phyloP scores from a whole-genome alignment of 92 coral and sea anemone genomes.

The Pocillopora meandrina region DNA sequence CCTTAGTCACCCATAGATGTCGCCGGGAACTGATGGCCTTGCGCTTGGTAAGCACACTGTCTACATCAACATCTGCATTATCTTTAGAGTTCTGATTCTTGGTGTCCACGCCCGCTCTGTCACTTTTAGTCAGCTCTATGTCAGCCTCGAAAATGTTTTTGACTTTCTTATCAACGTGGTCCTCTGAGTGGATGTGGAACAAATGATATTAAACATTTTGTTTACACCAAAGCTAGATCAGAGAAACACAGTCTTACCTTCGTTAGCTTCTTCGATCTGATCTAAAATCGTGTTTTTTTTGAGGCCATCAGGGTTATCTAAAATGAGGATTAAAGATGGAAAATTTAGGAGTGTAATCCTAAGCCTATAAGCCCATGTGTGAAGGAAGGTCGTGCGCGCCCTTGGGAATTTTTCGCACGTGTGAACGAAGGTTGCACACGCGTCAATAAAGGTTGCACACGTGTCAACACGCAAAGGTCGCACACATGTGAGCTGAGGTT shows the following conservation, averaged over 20 bases:
- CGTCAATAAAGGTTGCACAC: no score
- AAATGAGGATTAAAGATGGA: slow-evolving; percentile 35
- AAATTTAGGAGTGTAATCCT: no score
- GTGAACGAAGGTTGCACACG: no score
- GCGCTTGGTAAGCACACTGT: slow-evolving; percentile 53
- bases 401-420: no score
- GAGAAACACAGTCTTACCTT: slow-evolving; percentile 42
- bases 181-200: not conserved
- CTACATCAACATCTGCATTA: slow-evolving; percentile 61
- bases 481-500: no score
- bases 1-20: slow-evolving; percentile 61
- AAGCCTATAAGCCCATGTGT: no score
- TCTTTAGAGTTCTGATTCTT: slow-evolving; percentile 37
- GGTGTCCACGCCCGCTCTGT: slow-evolving; percentile 54
- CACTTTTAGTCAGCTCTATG: slow-evolving; percentile 58
- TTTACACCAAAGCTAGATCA: no score
- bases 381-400: no score
- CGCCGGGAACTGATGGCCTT: slow-evolving; percentile 59
- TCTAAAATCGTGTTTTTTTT: slow-evolving; percentile 57
- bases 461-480: no score
- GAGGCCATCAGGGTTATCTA: slow-evolving; percentile 67
- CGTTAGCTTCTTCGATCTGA: slow-evolving; percentile 62
- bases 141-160: slow-evolving; percentile 71
- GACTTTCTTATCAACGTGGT: slow-evolving; percentile 4
- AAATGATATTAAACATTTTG: not conserved